These are phyloP conservation scores for Atta colombica DNA, from an alignment of 1,140 invertebrate genomes.

Conservation along the genomic window DNA sequence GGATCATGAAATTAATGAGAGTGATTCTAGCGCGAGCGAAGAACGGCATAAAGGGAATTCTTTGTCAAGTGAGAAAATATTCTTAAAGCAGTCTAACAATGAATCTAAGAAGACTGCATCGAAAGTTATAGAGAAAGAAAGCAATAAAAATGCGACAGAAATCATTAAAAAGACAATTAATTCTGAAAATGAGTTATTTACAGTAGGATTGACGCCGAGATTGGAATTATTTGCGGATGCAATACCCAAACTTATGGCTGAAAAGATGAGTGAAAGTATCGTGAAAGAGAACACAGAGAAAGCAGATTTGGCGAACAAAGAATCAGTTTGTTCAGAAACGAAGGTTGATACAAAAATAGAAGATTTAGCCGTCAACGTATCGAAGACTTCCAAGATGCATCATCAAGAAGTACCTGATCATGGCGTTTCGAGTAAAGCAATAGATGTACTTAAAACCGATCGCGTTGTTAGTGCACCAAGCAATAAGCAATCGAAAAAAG, in stretches of 20 bases:
- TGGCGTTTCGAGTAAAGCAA: constrained; percentile 1
- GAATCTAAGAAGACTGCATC: constrained; percentile 35
- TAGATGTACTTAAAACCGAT: constrained; percentile 57
- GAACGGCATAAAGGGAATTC: constrained; percentile 26
- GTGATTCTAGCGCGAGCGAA: constrained; percentile 59
- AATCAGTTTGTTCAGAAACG: constrained; percentile 2
- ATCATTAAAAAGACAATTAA: constrained; percentile 74
- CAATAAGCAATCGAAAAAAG: constrained; percentile 66
- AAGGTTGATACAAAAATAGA: constrained; percentile 9
- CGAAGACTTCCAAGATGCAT: constrained; percentile 5
- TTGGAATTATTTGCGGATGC: constrained; percentile 84
- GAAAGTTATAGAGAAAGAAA: not conserved
- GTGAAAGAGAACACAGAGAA: constrained; percentile 36
- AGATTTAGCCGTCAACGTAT: not conserved
- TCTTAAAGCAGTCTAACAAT: constrained; percentile 37
- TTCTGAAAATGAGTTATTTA: constrained; percentile 81
- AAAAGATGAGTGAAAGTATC: constrained; percentile 78
- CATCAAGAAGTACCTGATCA: not conserved
- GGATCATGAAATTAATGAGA: constrained; percentile 71
- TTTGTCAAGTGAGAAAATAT: constrained; percentile 36
- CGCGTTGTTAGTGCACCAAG: constrained; percentile 52
- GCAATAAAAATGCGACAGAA: constrained; percentile 63
- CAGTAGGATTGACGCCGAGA: constrained; percentile 82
- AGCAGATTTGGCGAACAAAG: not conserved
- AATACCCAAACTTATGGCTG: constrained; percentile 84